Conservation (phyloP, 2,888 invertebrate species). For the Andrena bicolor region DNA sequence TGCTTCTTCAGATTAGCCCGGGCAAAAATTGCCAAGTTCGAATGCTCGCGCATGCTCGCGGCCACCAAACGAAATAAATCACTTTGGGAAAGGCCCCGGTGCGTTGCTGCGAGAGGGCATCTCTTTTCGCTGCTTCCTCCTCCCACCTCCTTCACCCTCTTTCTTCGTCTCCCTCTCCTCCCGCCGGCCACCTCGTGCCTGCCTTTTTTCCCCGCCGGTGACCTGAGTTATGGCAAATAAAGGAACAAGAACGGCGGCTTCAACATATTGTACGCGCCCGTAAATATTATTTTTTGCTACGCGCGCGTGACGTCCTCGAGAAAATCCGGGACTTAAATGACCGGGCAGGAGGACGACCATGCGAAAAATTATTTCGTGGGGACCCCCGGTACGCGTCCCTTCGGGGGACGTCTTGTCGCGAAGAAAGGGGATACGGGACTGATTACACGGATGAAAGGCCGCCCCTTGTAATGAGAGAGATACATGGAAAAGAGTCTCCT, state of each 20-base stretch:
- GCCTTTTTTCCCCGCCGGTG: conserved; percentile 36
- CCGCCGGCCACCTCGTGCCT: conserved; percentile 10
- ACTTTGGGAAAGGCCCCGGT: conserved; percentile 66
- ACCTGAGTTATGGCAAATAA: conserved; percentile 71
- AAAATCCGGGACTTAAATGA: conserved; percentile 63
- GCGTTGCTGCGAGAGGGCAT: conserved; percentile 52
- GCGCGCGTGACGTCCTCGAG: conserved; percentile 52
- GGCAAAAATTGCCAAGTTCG: conserved; percentile 73
- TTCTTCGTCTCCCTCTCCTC: background rate
- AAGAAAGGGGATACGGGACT: conserved; percentile 32
- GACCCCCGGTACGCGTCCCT: conserved; percentile 37
- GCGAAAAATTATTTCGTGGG: conserved; percentile 41
- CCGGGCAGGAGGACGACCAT: conserved; percentile 7
- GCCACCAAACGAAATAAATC: conserved; percentile 71
- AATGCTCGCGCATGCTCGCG: conserved; percentile 65
- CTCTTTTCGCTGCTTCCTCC: conserved; percentile 53
- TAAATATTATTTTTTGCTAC: conserved; percentile 65
- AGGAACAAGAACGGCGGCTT: conserved; percentile 54
- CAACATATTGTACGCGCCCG: conserved; percentile 63
- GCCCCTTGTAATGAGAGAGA: conserved; percentile 43
- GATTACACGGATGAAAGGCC: conserved; percentile 29
- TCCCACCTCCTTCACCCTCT: conserved; percentile 18
- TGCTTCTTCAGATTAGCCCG: conserved; percentile 74
- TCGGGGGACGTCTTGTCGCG: conserved; percentile 26
- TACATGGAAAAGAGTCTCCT: background rate